Evolutionary conservation across 1,140 invertebrate genomes (phyloP), one percentile per base, ranked within the genome.

Genomic region (Trichoplusia ni): DNA sequence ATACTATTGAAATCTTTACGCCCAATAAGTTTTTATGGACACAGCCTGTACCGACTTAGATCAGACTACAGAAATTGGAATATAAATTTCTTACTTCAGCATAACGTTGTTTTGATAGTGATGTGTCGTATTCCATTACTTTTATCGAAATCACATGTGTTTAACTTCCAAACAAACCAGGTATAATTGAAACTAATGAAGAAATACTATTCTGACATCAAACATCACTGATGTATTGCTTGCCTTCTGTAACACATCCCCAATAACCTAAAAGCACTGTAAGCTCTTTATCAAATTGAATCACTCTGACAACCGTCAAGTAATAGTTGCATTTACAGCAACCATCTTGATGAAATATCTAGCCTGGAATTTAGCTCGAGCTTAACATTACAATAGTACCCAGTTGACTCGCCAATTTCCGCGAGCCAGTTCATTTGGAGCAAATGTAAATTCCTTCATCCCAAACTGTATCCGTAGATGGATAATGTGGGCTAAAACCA

Each of bases 11-110:
- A 42, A 58, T 42, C 54, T 44, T 58, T 58, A 56, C 37, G 42
- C 37, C 23, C 23, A 42, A 42, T 56, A 42, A 29, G 18, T 29
- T 56, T 42, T 56, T 56, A 56, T n/a, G n/a, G n/a, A n/a, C n/a
- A n/a, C n/a, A n/a, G n/a, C n/a, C n/a, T n/a, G n/a, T n/a, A n/a
- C n/a, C n/a, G n/a, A n/a, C n/a, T n/a, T n/a, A n/a, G n/a, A n/a
- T 58, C 44, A 31, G 38, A 29, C 25, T 33, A 13, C 25, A 16
- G 13, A 13, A 5, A 27, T 46, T 8, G 6, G 23, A 27, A 27
- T 14, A 46, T 13, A 21, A 23, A 23, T 23, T 4, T 9, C n/a
- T n/a, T n/a, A n/a, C n/a, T n/a, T n/a, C n/a, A n/a, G n/a, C n/a
- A n/a, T n/a, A n/a, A n/a, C n/a, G n/a, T n/a, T n/a, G n/a, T n/a